Evolutionary conservation across 2,888 invertebrate genomes (phyloP), one percentile per base, ranked within the genome.

Genomic region (Andrena dorsata): DNA sequence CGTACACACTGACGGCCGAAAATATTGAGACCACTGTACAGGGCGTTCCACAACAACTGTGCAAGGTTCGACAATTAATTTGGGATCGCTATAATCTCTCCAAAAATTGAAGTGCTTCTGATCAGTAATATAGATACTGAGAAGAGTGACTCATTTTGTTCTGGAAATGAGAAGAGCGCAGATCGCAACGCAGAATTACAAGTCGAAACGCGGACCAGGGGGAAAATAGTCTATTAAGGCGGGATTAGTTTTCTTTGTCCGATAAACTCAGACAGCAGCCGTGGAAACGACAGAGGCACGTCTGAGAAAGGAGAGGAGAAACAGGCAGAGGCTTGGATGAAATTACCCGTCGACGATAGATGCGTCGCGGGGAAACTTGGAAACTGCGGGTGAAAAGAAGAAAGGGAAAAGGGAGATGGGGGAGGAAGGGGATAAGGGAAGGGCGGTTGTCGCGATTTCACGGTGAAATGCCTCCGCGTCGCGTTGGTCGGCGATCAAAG

Each of bases 311-410:
- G 28, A 58, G 56, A 74, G 30, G 23, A 47, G 20, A 74, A 65
- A 74, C 49, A 30, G 69, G 26, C 23, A 56, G 41, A 41, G 56
- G 23, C 30, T 4, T 47, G 65, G 58, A 65, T 71, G 69, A 47
- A 76, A 63, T 64, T 76, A 72, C 60, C 64, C 73, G 76, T 41
- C 63, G 53, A 58, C 71, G 76, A 41, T 28, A 28, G 70, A 23
- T 53, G 26, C 76, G 56, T 64, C 63, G 20, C 51, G 47, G 30
- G 47, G 64, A 68, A 64, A 69, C 63, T 20, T 16, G 56, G 56
- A 53, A 70, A 70, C 70, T 69, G 28, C 49, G 16, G 32, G 8
- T 58, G 49, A 47, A 70, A 71, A n/a, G 58, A 53, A 64, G 70
- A 70, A 53, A 47, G 26, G 13, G 53, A 49, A 20, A 26, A 60